A percentile compares a stretch with the other conserved stretches of the same genome.
These are phyloP conservation scores for Strix uralensis DNA, from an alignment of 2,113 vertebrate genomes.

Conservation along the genomic window DNA sequence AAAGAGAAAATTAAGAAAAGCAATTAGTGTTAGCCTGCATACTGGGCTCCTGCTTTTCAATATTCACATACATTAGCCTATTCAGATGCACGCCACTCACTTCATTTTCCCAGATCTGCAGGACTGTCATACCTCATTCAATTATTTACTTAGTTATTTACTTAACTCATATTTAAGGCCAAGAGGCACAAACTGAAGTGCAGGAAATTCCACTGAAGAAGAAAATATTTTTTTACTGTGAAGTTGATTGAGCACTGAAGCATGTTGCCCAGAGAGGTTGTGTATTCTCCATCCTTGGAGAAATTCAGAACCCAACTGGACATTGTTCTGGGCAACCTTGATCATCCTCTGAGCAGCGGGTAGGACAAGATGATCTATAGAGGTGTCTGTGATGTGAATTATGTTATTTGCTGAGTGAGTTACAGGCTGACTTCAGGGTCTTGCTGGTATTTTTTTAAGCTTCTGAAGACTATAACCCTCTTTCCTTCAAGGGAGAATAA, in stretches of 20 bases:
- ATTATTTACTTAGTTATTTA: neutral
- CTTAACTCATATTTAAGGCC: neutral
- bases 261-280: neutral
- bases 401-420: neutral
- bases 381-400: neutral
- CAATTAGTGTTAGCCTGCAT: neutral
- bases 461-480: neutral
- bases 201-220: neutral
- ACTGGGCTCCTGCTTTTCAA: neutral
- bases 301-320: neutral
- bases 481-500: neutral
- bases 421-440: neutral
- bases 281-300: neutral
- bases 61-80: neutral
- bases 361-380: neutral
- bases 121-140: neutral
- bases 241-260: neutral
- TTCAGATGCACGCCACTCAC: neutral
- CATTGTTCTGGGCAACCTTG: neutral
- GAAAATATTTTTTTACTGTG: neutral
- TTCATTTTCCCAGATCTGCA: neutral
- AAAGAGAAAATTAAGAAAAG: slow-evolving; percentile 33
- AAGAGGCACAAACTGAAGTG: neutral
- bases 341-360: neutral
- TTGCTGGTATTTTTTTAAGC: neutral